phyloP scores from a whole-genome alignment of 2,113 vertebrate genomes.

The Hydrolagus affinis region DNA sequence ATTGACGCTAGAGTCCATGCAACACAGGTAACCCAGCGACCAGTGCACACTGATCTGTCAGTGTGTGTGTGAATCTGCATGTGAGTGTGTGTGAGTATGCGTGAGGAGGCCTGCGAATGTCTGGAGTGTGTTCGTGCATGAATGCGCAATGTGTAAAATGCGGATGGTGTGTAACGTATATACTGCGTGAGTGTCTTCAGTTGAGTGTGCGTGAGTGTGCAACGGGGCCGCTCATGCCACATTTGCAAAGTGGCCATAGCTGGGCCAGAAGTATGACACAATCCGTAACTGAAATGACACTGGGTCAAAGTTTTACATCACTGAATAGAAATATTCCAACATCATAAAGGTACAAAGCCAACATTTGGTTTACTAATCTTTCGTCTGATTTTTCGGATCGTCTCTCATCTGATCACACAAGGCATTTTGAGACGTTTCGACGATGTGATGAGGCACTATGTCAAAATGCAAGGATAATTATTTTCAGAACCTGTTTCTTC shows the following conservation, averaged over 20 bases:
- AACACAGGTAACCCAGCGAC: slow-evolving; percentile 66
- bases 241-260: not conserved
- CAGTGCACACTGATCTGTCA: not conserved
- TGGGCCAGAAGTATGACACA: no score
- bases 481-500: no score
- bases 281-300: no score
- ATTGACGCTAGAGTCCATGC: slow-evolving; percentile 76
- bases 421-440: no score
- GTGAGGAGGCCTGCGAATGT: not conserved
- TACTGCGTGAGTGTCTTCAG: not conserved
- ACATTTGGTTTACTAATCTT: no score
- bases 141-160: not conserved
- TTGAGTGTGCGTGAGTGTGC: not conserved
- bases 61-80: not conserved
- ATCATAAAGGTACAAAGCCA: no score
- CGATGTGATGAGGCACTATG: no score
- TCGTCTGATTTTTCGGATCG: no score
- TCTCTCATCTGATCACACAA: no score
- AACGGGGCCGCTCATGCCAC: not conserved
- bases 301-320: no score
- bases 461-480: no score
- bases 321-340: no score
- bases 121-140: not conserved
- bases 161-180: not conserved
- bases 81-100: not conserved